Conservation (phyloP, 1,140 invertebrate species). For the Drosophila trapezifrons region DNA sequence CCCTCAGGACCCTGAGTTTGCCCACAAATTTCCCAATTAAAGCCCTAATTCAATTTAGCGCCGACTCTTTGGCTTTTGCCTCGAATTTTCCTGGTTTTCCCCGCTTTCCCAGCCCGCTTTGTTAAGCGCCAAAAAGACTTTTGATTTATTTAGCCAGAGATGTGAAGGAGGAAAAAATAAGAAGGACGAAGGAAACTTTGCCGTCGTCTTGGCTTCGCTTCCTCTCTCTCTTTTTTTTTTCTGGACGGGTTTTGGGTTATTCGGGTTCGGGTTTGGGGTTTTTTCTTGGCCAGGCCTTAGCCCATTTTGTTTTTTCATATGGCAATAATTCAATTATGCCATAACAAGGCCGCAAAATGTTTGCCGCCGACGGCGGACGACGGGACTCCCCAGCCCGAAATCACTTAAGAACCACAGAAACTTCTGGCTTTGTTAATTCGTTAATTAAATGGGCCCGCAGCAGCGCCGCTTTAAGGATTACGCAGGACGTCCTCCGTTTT, state of each 20-base stretch:
- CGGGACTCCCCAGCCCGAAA: conserved; percentile 44
- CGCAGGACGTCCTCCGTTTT: conserved; percentile 26
- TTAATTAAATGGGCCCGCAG: conserved; percentile 76
- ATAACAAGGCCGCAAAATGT: conserved; percentile 79
- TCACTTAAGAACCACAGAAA: conserved; percentile 79
- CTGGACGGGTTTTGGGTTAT: conserved; percentile 29
- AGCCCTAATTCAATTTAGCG: conserved; percentile 73
- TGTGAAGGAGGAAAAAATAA: conserved; percentile 43
- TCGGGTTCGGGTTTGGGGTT: conserved; percentile 9
- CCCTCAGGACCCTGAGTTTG: background rate
- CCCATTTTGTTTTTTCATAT: conserved; percentile 73
- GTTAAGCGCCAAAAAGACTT: conserved; percentile 45
- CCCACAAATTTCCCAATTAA: conserved; percentile 67
- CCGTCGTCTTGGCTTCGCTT: conserved; percentile 34
- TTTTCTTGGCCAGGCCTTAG: conserved; percentile 23
- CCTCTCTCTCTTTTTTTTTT: conserved; percentile 4
- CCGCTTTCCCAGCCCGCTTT: conserved; percentile 1
- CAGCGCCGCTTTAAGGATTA: conserved; percentile 73
- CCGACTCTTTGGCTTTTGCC: conserved; percentile 51
- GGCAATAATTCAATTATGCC: conserved; percentile 82
- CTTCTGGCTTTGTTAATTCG: conserved; percentile 81
- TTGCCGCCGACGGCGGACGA: conserved; percentile 31
- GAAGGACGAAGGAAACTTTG: conserved; percentile 65
- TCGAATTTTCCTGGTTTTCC: conserved; percentile 3
- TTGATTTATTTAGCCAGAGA: conserved; percentile 73